Conservation (phyloP, 2,113 vertebrate species). For the Pica pica region DNA sequence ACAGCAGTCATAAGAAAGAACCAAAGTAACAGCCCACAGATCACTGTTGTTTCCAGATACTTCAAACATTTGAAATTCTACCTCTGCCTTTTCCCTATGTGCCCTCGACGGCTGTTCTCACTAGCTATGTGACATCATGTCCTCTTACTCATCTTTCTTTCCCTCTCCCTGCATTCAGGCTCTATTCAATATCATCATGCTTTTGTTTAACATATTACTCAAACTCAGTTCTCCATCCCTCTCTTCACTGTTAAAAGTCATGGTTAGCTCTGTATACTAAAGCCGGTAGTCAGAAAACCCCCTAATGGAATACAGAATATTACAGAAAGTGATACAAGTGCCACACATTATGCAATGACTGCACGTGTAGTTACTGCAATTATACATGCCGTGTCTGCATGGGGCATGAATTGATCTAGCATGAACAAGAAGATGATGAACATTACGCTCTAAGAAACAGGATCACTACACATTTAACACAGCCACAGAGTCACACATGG, state of each 20-base stretch:
- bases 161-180: background rate
- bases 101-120: background rate
- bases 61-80: background rate
- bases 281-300: background rate
- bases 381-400: accelerated
- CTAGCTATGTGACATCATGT: background rate
- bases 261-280: background rate
- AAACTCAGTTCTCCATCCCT: background rate
- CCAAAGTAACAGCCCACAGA: background rate
- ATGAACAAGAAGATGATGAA: background rate
- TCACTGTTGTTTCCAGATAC: background rate
- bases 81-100: background rate
- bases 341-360: background rate
- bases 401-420: accelerated
- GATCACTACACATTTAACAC: background rate
- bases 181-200: background rate
- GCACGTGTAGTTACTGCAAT: background rate
- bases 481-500: background rate
- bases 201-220: background rate
- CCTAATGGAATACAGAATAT: background rate
- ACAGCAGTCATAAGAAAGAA: background rate
- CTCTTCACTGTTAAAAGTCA: background rate
- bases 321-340: background rate
- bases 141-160: background rate
- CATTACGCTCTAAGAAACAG: background rate